phyloP scores from a whole-genome alignment of 2,113 vertebrate species.

The Triplophysa tibetana region DNA sequence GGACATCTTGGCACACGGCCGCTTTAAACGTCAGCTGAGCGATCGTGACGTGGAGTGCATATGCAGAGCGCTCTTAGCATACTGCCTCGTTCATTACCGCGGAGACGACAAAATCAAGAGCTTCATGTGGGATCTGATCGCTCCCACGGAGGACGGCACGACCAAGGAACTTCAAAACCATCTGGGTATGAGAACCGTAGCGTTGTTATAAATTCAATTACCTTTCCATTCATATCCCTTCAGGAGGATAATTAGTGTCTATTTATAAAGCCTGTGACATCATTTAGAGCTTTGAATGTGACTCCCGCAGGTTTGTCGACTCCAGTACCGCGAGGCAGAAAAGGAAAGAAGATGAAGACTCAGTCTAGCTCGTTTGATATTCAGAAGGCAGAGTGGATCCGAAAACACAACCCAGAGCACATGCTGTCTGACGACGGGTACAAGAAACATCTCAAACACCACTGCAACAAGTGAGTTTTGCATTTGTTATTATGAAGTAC shows the following conservation, averaged over 20 bases:
- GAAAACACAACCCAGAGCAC: constrained; percentile 97
- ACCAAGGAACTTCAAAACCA: constrained; percentile 96
- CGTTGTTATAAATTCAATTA: neutral
- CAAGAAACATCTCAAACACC: constrained; percentile 98
- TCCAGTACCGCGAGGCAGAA: constrained; percentile 94
- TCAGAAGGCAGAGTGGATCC: constrained; percentile 97
- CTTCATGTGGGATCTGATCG: constrained; percentile 99
- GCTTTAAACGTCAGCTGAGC: constrained; percentile 93
- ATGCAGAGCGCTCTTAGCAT: constrained; percentile 89
- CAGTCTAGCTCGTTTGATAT: constrained; percentile 96
- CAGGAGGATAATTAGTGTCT: neutral
- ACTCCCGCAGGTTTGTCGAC: constrained; percentile 85
- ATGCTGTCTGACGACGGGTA: constrained; percentile 97
- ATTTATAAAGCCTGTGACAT: neutral
- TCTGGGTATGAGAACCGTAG: constrained; percentile 73
- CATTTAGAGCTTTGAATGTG: neutral
- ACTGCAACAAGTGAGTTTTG: constrained; percentile 94
- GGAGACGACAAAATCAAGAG: constrained; percentile 99
- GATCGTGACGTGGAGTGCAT: constrained; percentile 97
- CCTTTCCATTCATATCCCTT: neutral
- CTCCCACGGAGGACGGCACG: constrained; percentile 90
- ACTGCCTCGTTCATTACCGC: constrained; percentile 95
- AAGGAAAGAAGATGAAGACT: constrained; percentile 97
- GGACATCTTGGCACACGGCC: constrained; percentile 93
- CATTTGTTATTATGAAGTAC: neutral